phyloP scores from a whole-genome alignment of 2,888 invertebrate genomes.

The Drosophila phalerata region DNA sequence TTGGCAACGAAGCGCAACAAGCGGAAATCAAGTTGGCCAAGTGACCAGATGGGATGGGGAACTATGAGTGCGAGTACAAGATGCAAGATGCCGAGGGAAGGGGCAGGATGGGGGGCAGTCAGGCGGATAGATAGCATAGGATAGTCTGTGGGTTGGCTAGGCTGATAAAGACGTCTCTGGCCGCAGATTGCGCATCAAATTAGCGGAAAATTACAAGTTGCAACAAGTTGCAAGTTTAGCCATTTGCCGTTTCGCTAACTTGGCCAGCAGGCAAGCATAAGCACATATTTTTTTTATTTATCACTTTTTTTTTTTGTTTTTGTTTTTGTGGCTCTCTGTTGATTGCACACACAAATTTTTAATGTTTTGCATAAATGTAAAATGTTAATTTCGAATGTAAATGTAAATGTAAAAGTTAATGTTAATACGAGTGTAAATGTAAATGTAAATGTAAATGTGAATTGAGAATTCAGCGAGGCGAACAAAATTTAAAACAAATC shows the following conservation, averaged over 20 bases:
- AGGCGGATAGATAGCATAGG: not conserved
- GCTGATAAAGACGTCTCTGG: constrained; percentile 35
- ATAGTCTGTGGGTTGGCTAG: constrained; percentile 2
- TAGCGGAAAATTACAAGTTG: constrained; percentile 75
- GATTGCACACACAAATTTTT: constrained; percentile 52
- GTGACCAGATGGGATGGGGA: constrained; percentile 24
- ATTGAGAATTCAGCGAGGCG: constrained; percentile 34
- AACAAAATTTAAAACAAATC: constrained; percentile 39
- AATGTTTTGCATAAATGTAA: constrained; percentile 52
- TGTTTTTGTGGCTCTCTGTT: constrained; percentile 38
- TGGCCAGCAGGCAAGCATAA: constrained; percentile 36
- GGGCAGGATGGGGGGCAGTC: not conserved
- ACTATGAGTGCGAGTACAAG: constrained; percentile 25
- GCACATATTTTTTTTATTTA: constrained; percentile 37
- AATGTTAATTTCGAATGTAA: constrained; percentile 32
- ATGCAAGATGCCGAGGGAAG: not conserved
- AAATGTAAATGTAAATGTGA: constrained; percentile 34
- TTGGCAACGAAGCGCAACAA: constrained; percentile 65
- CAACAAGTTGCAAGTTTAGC: constrained; percentile 53
- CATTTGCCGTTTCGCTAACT: constrained; percentile 49
- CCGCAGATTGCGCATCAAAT: constrained; percentile 63
- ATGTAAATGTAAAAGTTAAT: constrained; percentile 32
- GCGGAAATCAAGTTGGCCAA: constrained; percentile 55
- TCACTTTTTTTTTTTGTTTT: not conserved
- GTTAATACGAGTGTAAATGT: constrained; percentile 1